Percentiles rank a stretch among this genome's conserved stretches.
phyloP scores from a whole-genome alignment of 2,888 invertebrate species.

The Eupsilia transversa region DNA sequence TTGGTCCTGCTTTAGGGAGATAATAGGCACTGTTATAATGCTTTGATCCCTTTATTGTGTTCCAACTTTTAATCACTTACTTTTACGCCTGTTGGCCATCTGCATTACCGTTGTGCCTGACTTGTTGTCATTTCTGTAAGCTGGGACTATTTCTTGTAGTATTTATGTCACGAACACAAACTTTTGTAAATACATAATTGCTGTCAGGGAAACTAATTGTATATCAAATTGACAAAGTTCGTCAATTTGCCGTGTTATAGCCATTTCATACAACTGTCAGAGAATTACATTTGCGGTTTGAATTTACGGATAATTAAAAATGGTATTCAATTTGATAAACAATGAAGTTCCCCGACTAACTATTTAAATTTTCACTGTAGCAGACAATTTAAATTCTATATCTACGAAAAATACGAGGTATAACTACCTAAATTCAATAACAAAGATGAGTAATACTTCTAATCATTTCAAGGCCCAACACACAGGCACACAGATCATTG shows the following conservation, averaged over 20 bases:
- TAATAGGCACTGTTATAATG: background rate
- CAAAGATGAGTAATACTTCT: background rate
- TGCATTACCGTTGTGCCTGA: background rate
- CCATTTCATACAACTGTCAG: too few relatives aligned
- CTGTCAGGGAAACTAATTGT: too few relatives aligned
- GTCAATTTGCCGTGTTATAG: background rate
- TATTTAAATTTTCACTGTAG: too few relatives aligned
- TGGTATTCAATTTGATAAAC: background rate
- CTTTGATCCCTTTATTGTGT: conserved; percentile 2
- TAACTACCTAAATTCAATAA: background rate
- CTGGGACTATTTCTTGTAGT: background rate
- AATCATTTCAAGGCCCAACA: conserved; percentile 13
- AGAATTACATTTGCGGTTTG: background rate
- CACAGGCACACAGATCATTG: conserved; percentile 34
- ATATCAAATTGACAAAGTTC: background rate
- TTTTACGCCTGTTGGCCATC: background rate
- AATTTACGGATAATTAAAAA: background rate
- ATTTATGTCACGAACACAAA: too few relatives aligned
- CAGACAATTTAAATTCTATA: too few relatives aligned
- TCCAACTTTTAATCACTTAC: conserved; percentile 14
- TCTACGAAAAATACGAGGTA: background rate
- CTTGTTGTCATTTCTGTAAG: background rate
- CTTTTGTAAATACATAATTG: background rate
- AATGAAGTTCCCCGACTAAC: background rate
- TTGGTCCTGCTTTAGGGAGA: conserved; percentile 11